These are phyloP conservation scores for Saturnia pavonia DNA, from an alignment of 2,888 invertebrate species.

Conservation along the genomic window DNA sequence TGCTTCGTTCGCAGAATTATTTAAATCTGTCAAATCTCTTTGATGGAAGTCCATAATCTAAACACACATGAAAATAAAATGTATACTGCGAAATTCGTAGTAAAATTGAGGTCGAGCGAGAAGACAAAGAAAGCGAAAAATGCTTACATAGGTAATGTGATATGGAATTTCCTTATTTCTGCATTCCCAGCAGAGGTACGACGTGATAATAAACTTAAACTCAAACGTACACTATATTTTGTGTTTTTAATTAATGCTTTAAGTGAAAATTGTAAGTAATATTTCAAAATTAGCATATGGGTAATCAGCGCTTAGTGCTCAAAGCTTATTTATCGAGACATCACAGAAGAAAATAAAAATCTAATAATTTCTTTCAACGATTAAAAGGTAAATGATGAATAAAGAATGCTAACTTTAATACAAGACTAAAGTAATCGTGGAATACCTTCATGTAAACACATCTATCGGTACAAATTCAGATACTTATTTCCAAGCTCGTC, in stretches of 20 bases:
- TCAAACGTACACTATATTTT: neutral
- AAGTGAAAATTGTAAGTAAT: neutral
- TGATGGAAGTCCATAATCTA: constrained; percentile 17
- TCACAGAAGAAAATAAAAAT: too few species aligned
- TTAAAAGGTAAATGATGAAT: neutral
- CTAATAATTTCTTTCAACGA: neutral
- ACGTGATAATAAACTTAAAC: neutral
- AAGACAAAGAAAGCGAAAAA: too few species aligned
- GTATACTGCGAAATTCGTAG: neutral
- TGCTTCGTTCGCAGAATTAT: neutral
- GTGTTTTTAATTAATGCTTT: neutral
- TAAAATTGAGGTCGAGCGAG: neutral
- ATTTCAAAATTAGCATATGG: neutral
- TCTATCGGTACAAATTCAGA: too few species aligned
- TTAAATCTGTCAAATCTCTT: constrained; percentile 12
- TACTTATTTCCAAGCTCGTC: too few species aligned
- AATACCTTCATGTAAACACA: too few species aligned
- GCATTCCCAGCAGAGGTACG: neutral
- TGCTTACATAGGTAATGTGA: neutral
- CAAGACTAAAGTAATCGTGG: too few species aligned
- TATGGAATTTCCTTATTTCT: neutral
- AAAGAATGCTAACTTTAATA: too few species aligned
- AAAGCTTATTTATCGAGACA: neutral
- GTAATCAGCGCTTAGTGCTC: neutral
- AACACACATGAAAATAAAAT: neutral